Conservation (phyloP, 2,888 invertebrate genomes). For the Drosophila meridiana region DNA sequence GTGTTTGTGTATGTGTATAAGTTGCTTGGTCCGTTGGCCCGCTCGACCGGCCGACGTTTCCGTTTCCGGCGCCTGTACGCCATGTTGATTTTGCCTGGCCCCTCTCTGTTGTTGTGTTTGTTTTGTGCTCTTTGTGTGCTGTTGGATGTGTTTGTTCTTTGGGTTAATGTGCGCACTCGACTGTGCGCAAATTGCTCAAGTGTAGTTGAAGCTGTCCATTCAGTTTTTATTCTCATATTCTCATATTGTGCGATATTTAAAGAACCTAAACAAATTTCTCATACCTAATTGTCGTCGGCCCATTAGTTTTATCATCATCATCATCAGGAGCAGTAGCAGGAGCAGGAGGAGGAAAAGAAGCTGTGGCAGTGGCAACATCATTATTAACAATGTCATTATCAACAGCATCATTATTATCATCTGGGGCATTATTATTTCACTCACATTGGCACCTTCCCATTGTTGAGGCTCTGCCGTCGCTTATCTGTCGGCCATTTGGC, state of each 20-base stretch:
- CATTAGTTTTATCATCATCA: slow-evolving; percentile 75
- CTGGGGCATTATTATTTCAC: slow-evolving; percentile 66
- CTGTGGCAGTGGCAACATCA: slow-evolving; percentile 31
- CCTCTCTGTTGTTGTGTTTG: slow-evolving; percentile 39
- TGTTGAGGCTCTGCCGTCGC: slow-evolving; percentile 40
- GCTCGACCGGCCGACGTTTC: slow-evolving; percentile 75
- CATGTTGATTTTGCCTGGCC: slow-evolving; percentile 74
- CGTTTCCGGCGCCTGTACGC: slow-evolving; percentile 76
- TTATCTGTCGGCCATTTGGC: slow-evolving; percentile 68
- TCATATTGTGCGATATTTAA: slow-evolving; percentile 45
- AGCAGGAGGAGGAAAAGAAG: slow-evolving; percentile 6
- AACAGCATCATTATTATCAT: slow-evolving; percentile 45
- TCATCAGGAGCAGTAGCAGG: slow-evolving; percentile 14
- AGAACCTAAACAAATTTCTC: slow-evolving; percentile 59
- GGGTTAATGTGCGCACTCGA: slow-evolving; percentile 80
- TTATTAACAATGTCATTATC: slow-evolving; percentile 27
- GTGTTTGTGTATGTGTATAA: neutral
- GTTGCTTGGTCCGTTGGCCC: slow-evolving; percentile 45
- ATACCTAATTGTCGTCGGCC: slow-evolving; percentile 65
- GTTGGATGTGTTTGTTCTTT: slow-evolving; percentile 54
- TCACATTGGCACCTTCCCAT: slow-evolving; percentile 74
- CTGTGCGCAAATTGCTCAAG: slow-evolving; percentile 81
- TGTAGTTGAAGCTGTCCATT: slow-evolving; percentile 73
- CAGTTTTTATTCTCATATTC: slow-evolving; percentile 36
- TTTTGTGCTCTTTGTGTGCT: slow-evolving; percentile 26